Evolutionary conservation across 1,140 invertebrate species (phyloP).

Genomic region (Rhizoglyphus robini): DNA sequence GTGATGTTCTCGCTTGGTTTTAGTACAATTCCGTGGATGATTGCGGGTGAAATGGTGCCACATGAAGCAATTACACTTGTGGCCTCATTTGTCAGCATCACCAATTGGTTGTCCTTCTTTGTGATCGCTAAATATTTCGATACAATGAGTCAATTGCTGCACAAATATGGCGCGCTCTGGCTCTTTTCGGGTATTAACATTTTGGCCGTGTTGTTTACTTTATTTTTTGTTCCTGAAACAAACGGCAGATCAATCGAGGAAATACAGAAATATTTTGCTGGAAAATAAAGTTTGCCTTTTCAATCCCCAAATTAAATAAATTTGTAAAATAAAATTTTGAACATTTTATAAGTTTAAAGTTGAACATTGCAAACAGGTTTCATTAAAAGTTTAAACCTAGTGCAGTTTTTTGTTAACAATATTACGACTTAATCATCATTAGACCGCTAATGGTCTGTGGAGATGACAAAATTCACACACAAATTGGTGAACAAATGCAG

Average conservation of each 20-base stretch:
- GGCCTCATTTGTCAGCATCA: constrained; percentile 64
- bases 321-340: too few relatives aligned
- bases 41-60: constrained; percentile 47
- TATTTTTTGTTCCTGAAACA: constrained; percentile 74
- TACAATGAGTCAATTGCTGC: constrained; percentile 49
- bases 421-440: too few relatives aligned
- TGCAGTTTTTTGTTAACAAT: too few relatives aligned
- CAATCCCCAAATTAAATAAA: too few relatives aligned
- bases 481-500: too few relatives aligned
- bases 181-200: constrained; percentile 58
- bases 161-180: constrained; percentile 61
- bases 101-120: constrained; percentile 80
- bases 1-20: constrained; percentile 51
- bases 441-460: too few relatives aligned
- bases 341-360: too few relatives aligned
- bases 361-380: too few relatives aligned
- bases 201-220: constrained; percentile 59
- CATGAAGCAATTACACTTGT: not conserved
- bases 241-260: constrained; percentile 75
- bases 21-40: constrained; percentile 67
- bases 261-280: constrained; percentile 39
- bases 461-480: too few relatives aligned
- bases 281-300: too few relatives aligned
- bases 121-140: constrained; percentile 74
- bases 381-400: too few relatives aligned